Conservation (phyloP, 2,797 vertebrate genomes). For the Pseudocheirus occidentalis region DNA sequence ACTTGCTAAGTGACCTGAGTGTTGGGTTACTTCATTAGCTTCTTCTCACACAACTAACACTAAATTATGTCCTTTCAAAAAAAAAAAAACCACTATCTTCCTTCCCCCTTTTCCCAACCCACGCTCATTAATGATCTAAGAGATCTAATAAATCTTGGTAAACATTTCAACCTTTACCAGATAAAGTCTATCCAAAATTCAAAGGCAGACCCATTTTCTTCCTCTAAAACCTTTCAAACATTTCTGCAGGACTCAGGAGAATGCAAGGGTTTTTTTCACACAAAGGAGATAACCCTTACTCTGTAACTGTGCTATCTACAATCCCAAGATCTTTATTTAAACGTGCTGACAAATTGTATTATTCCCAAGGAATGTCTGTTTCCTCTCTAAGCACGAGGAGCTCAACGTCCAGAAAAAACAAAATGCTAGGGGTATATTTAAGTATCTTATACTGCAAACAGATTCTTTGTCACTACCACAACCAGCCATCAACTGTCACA, state of each 20-base stretch:
- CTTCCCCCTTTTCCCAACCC: neutral
- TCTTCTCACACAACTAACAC: constrained; percentile 14
- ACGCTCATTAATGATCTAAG: constrained; percentile 33
- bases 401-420: constrained; percentile 7
- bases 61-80: constrained; percentile 42
- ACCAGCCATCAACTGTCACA: neutral
- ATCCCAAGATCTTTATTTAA: constrained; percentile 58
- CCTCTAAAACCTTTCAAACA: constrained; percentile 55
- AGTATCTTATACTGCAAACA: neutral
- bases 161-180: constrained; percentile 47
- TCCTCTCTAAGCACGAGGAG: constrained; percentile 27
- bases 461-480: neutral
- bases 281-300: constrained; percentile 3
- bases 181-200: constrained; percentile 56
- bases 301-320: constrained; percentile 29
- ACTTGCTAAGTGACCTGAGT: neutral
- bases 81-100: neutral
- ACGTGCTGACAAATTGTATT: constrained; percentile 31
- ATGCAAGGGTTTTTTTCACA: neutral
- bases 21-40: constrained; percentile 32
- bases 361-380: constrained; percentile 47
- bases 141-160: constrained; percentile 36
- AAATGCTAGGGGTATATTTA: neutral
- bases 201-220: constrained; percentile 43
- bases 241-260: constrained; percentile 14